A percentile compares a stretch with the other conserved stretches of the same genome.
phyloP scores from a whole-genome alignment of 2,797 vertebrate species.

The Spea hammondii region DNA sequence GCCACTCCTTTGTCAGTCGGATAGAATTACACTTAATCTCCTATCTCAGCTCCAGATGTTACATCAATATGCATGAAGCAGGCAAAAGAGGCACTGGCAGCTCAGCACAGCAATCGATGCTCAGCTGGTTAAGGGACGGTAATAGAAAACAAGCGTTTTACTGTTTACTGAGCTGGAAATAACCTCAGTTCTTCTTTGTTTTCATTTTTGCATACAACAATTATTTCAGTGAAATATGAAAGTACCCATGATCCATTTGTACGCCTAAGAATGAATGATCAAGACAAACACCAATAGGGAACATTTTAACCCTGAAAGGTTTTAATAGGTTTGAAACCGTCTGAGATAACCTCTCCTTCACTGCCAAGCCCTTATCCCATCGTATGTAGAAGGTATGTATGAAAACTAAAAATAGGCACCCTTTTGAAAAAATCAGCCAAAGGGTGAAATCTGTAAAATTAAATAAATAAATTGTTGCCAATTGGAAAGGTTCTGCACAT shows the following conservation, averaged over 20 bases:
- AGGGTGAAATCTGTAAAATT: too few relatives aligned
- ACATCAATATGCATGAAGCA: conserved; percentile 53
- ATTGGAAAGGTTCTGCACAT: too few relatives aligned
- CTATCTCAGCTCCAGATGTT: conserved; percentile 35
- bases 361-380: too few relatives aligned
- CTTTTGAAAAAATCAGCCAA: too few relatives aligned
- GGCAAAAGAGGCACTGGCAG: conserved; percentile 25
- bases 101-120: conserved; percentile 20
- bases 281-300: too few relatives aligned
- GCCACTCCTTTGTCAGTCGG: conserved; percentile 55
- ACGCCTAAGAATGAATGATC: not conserved
- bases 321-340: too few relatives aligned
- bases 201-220: conserved; percentile 5
- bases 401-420: too few relatives aligned
- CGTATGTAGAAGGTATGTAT: too few relatives aligned
- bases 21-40: conserved; percentile 51
- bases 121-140: conserved; percentile 22
- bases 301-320: too few relatives aligned
- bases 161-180: conserved; percentile 1
- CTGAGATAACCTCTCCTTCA: too few relatives aligned
- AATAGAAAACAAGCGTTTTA: conserved; percentile 22
- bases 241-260: not conserved
- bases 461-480: too few relatives aligned
- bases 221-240: not conserved
- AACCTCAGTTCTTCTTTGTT: not conserved